A percentile compares a stretch with the other conserved stretches of the same genome.
Evolutionary conservation across 2,888 invertebrate genomes (phyloP).

Genomic region (Tetanocera ferruginea): DNA sequence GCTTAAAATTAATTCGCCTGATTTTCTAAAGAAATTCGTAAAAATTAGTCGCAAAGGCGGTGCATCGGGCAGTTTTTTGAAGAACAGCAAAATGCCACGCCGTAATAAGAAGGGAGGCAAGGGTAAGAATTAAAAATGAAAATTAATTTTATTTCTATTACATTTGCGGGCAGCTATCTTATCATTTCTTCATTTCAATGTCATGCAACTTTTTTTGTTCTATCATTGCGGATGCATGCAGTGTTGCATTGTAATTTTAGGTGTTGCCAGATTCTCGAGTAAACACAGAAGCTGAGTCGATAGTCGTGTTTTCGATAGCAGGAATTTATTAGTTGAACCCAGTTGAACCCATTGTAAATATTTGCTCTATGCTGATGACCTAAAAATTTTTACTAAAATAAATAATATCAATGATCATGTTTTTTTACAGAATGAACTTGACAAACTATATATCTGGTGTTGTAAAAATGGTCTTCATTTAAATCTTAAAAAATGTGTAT

Average conservation of each 20-base stretch:
- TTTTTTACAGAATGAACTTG: no score
- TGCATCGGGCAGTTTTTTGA: constrained; percentile 22
- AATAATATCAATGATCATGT: no score
- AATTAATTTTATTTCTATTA: background rate
- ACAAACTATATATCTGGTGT: no score
- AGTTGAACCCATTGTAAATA: no score
- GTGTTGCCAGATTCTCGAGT: background rate
- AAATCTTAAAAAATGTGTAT: no score
- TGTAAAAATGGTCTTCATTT: no score
- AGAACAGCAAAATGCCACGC: constrained; percentile 62
- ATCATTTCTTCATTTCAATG: background rate
- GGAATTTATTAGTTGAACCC: no score
- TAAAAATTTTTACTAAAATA: no score
- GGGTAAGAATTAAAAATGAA: constrained; percentile 58
- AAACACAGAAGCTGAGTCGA: no score
- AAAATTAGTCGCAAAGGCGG: constrained; percentile 34
- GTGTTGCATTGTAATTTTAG: background rate
- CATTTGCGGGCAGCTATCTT: background rate
- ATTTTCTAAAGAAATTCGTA: background rate
- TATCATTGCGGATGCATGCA: background rate
- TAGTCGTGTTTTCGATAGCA: no score
- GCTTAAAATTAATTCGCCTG: background rate
- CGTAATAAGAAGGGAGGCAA: constrained; percentile 67
- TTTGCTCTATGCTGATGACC: no score
- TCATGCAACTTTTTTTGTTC: constrained; percentile 12